Percentiles rank a stretch among this genome's conserved stretches.
These are phyloP conservation scores for Tricholauxania praeusta DNA, from an alignment of 2,888 invertebrate genomes.

Conservation along the genomic window DNA sequence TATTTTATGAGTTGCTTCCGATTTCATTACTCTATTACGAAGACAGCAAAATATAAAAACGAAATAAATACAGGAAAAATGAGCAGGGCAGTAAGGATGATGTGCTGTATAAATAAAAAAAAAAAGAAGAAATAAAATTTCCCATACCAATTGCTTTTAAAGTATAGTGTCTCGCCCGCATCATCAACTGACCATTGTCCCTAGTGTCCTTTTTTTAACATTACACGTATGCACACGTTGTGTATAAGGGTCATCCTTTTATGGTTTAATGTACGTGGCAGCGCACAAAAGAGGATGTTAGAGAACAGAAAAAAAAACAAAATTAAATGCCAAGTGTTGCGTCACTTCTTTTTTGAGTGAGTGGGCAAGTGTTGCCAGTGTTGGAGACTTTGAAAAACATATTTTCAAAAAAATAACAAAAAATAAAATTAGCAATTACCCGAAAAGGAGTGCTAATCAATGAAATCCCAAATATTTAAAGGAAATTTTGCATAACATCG, in stretches of 20 bases:
- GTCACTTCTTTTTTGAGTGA: constrained; percentile 5
- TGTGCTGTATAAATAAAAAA: constrained; percentile 8
- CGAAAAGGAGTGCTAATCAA: too few species aligned
- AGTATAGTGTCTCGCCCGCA: constrained; percentile 35
- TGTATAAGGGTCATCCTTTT: constrained; percentile 31
- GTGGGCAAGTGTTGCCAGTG: too few species aligned
- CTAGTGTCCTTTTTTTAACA: constrained; percentile 26
- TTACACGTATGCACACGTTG: neutral
- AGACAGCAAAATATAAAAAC: neutral
- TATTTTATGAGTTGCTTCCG: constrained; percentile 66
- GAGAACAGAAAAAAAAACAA: constrained; percentile 2
- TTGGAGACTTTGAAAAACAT: too few species aligned
- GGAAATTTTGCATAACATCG: too few species aligned
- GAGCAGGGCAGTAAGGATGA: neutral
- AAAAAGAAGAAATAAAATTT: constrained; percentile 14
- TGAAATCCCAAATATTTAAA: too few species aligned
- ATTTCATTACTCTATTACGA: constrained; percentile 49
- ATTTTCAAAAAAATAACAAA: too few species aligned
- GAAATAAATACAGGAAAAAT: neutral
- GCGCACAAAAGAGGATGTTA: neutral
- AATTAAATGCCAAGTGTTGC: constrained; percentile 3
- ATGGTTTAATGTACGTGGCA: constrained; percentile 11
- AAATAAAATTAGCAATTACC: too few species aligned
- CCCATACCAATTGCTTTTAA: neutral
- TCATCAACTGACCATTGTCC: constrained; percentile 44